Base-by-base conservation (phyloP, 2,797 vertebrate species). In the Hephaestus fuliginosus region DNA sequence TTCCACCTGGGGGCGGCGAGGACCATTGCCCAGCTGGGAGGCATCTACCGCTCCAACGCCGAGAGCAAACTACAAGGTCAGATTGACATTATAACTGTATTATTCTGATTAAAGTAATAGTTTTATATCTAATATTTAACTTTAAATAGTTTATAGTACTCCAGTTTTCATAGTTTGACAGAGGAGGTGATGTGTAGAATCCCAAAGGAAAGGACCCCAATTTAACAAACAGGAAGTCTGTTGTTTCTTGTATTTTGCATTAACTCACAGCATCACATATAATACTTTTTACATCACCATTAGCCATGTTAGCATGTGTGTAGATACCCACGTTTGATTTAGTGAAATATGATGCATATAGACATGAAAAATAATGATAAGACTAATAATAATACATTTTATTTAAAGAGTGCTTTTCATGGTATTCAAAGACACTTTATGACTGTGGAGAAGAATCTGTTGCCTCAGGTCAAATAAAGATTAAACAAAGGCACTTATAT, bases 1-100 rank as follows among this genome's bases (percentile, higher is more conserved):
- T 96, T 96, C 43, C 98, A 99, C 92, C 93, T 99, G 76, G 97
- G 96, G 69, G 96, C 97, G 0, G 97, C 97, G 0, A 96, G 98
- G 76, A 96, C 92, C 3, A 94, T 97, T 49, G 97, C 98, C 1
- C 96, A 97, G 84, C 96, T 97, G 0, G 97, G 97, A 0, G 96
- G 96, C 7, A 95, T 97, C 56, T 99, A 97, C 92, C 91, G 93
- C 75, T 95, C 96, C 88, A 99, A 98, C 0, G 95, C 97, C 0
- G 95, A 97, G 90, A 93, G 90, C 93, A 97, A 96, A 89, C 90
- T 99, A 41, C 95, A 97, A 80, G 97, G 98, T 99, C 15, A 28
- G 39, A 43, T 4, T 48, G 64, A 25, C n/a, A 36, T 9, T 15
- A 41, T 52, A 53, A 39, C 7, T 22, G 30, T 48, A 52, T 41